Percentiles rank a stretch among this genome's conserved stretches.
phyloP scores from a whole-genome alignment of 2,113 vertebrate genomes.

The Ochotona princeps region DNA sequence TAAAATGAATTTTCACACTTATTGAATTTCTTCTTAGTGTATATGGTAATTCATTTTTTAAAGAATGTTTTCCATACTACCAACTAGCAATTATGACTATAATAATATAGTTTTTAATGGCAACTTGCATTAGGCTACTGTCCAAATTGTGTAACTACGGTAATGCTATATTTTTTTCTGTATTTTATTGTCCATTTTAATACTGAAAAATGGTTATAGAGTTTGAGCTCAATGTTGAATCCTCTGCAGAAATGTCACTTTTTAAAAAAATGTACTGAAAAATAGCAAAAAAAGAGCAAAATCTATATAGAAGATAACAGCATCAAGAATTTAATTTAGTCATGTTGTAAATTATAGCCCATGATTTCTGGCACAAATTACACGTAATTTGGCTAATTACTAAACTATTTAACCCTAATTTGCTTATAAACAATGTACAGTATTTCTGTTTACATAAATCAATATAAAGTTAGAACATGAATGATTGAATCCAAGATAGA shows the following conservation, averaged over 20 bases:
- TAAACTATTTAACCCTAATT: slow-evolving; percentile 41
- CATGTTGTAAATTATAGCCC: slow-evolving; percentile 7
- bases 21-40: slow-evolving; percentile 74
- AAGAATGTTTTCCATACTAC: slow-evolving; percentile 61
- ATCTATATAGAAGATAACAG: background rate
- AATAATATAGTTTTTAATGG: slow-evolving; percentile 79
- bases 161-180: slow-evolving; percentile 71
- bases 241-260: background rate
- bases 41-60: slow-evolving; percentile 76
- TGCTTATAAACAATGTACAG: slow-evolving; percentile 2
- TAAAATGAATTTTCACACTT: slow-evolving; percentile 76
- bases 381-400: slow-evolving; percentile 26
- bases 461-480: background rate
- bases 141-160: slow-evolving; percentile 76
- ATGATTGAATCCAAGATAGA: background rate
- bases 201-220: slow-evolving; percentile 53
- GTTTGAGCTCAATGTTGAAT: background rate
- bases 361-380: background rate
- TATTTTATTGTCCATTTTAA: slow-evolving; percentile 74
- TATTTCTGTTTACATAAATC: slow-evolving; percentile 2
- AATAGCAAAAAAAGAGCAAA: background rate
- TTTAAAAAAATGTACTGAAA: background rate
- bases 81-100: slow-evolving; percentile 78
- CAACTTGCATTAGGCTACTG: slow-evolving; percentile 70
- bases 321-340: background rate